A percentile compares a stretch with the other conserved stretches of the same genome.
phyloP scores from a whole-genome alignment of 2,113 vertebrate species.

The Eidolon helvum region DNA sequence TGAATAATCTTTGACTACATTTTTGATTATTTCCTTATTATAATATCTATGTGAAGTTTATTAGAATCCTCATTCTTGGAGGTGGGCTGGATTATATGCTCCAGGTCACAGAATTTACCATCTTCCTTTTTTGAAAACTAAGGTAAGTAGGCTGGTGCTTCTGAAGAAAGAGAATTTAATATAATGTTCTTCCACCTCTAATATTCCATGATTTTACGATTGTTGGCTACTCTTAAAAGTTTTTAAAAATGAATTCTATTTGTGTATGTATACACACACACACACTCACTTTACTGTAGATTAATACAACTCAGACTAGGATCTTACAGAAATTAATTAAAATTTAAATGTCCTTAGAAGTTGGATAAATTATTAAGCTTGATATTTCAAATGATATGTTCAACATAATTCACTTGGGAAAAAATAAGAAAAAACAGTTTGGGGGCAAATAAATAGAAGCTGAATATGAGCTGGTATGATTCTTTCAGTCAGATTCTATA shows the following conservation, averaged over 20 bases:
- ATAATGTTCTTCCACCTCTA: not conserved
- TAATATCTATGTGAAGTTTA: not conserved
- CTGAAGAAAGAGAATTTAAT: not conserved
- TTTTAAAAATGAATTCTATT: not conserved
- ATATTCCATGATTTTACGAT: not conserved
- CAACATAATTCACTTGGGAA: not conserved
- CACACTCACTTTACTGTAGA: not conserved
- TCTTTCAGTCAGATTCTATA: not conserved
- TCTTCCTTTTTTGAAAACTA: constrained; percentile 14
- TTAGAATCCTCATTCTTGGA: not conserved
- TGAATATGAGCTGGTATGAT: not conserved
- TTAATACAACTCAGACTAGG: not conserved
- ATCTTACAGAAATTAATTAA: not conserved
- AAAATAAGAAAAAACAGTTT: not conserved
- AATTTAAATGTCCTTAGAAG: not conserved
- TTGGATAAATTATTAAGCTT: not conserved
- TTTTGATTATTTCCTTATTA: constrained; percentile 5
- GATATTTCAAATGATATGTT: not conserved
- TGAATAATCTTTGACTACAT: not conserved
- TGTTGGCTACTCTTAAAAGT: not conserved
- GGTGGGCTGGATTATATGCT: not conserved
- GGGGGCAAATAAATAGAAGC: not conserved
- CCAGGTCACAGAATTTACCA: not conserved
- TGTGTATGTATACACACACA: not conserved
- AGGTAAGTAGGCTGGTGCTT: not conserved